Evolutionary conservation across 64 coral and sea anemone species (phyloP), one percentile per base, ranked within the genome.

Genomic region (Astreopora myriophthalma): DNA sequence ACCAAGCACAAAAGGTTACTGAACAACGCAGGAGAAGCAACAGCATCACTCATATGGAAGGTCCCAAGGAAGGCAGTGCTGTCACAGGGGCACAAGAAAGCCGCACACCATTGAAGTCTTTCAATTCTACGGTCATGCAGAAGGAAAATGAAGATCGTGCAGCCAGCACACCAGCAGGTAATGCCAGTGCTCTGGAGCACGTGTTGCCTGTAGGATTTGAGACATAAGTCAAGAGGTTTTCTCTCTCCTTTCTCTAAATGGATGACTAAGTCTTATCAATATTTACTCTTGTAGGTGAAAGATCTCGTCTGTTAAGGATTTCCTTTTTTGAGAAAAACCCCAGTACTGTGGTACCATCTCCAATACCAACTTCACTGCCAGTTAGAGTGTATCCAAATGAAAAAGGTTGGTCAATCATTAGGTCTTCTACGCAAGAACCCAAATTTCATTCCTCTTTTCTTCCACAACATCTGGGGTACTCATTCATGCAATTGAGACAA

Each of bases 101-200:
- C 11, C 87, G 74, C 1, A 66, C 87, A 34, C 87, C 87, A 79
- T 36, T 89, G 36, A 78, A 44, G 74, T 74, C 87, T 68, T 1
- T 76, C 10, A 69, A 48, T 39, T 3, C 74, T 22, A 78, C 22
- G 19, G 58, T 35, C 6, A n/a, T 82, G 20, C 63, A 66, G 8
- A 86, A 38, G 69, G n/a, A 23, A 27, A 86, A 86, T 58, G 72
- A 52, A 28, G 48, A 26, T 29, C 72, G 90, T 42, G 90, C 90
- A 67, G 71, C 90, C 11, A 92, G 90, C 36, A 92, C 90, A 28
- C 90, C 90, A n/a, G 90, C 85, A 76, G 90, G 85, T 87, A 71
- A 87, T 29, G 12, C 22, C 13, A n/a, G 51, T 55, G 8, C 13
- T 14, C 17, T 55, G 51, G n/a, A n/a, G n/a, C n/a, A n/a, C n/a